These are phyloP conservation scores for Geodia barretti DNA, from an alignment of 37 sponge, comb jelly and placozoan species.

Conservation along the genomic window DNA sequence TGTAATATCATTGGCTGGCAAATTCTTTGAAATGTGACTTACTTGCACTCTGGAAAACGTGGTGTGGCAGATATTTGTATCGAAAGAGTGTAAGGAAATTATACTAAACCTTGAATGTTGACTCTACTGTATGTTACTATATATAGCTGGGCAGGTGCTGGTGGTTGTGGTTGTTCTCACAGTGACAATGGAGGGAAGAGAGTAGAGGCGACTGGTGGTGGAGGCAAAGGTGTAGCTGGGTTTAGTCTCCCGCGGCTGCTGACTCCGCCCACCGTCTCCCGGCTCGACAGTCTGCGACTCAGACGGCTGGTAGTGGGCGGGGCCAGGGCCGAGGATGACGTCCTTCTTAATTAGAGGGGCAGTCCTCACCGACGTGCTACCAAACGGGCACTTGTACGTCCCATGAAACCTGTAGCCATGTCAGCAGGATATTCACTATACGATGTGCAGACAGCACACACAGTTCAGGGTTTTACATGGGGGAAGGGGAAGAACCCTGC, in stretches of 20 bases:
- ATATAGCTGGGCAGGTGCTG: neutral
- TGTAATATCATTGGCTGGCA: neutral
- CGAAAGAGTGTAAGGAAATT: too few species aligned
- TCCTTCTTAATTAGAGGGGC: constrained; percentile 80
- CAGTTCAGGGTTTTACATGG: too few species aligned
- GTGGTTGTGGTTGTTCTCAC: constrained; percentile 14
- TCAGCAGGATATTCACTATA: too few species aligned
- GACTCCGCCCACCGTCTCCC: neutral
- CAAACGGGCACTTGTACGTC: constrained; percentile 73
- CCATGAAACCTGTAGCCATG: neutral
- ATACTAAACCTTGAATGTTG: neutral
- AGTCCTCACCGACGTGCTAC: constrained; percentile 84
- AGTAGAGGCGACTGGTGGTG: constrained; percentile 58
- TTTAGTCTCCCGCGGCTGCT: neutral
- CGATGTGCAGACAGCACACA: too few species aligned
- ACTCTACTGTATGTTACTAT: neutral
- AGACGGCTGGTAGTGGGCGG: constrained; percentile 49
- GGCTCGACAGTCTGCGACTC: neutral
- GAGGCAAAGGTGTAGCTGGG: constrained; percentile 73
- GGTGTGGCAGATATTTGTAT: too few species aligned
- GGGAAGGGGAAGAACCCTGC: too few species aligned
- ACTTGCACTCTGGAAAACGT: too few species aligned
- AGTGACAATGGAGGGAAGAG: constrained; percentile 75
- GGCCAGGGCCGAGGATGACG: constrained; percentile 74
- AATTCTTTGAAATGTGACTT: too few species aligned